phyloP scores from a whole-genome alignment of 2,113 vertebrate species.

The Natator depressus region DNA sequence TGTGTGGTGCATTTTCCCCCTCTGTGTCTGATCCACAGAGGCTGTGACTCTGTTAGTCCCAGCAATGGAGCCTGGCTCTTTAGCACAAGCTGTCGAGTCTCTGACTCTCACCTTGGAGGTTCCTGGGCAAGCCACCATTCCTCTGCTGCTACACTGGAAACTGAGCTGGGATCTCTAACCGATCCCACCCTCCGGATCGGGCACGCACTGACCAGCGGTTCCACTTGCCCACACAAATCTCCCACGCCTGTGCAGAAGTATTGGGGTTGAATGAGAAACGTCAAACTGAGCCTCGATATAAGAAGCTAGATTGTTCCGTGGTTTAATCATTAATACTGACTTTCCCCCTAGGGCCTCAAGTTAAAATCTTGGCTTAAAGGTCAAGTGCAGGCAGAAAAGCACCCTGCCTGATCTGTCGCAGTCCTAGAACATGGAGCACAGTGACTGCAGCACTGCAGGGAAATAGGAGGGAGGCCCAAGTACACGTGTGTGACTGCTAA shows the following conservation, averaged over 20 bases:
- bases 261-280: background rate
- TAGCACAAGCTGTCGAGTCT: background rate
- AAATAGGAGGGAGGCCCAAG: conserved; percentile 16
- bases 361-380: background rate
- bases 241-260: background rate
- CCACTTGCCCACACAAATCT: background rate
- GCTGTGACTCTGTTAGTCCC: background rate
- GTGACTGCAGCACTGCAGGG: background rate
- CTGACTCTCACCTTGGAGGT: background rate
- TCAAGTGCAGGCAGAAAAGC: background rate
- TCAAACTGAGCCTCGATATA: background rate
- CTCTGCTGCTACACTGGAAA: background rate
- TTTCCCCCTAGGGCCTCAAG: background rate
- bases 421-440: background rate
- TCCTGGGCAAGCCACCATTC: background rate
- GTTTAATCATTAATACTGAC: background rate
- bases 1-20: background rate
- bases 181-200: background rate
- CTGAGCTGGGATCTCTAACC: background rate
- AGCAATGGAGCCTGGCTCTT: background rate
- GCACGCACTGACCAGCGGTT: background rate
- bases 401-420: background rate
- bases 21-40: background rate
- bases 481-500: background rate
- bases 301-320: background rate